Conservation (phyloP, 1,140 invertebrate genomes). For the Arctopsyche grandis region DNA sequence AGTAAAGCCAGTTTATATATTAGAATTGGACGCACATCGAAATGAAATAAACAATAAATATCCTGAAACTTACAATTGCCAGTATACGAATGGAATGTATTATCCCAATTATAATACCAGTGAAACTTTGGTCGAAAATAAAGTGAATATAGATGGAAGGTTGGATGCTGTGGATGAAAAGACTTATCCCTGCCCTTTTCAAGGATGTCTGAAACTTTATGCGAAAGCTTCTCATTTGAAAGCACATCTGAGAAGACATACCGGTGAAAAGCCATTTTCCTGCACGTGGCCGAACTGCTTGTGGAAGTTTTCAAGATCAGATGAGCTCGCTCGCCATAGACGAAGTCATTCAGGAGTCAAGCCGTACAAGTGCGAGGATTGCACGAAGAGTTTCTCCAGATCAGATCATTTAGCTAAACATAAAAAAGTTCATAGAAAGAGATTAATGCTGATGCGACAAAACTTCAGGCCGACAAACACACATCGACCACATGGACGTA, state of each 20-base stretch:
- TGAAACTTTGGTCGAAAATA: constrained; percentile 3
- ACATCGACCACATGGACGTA: constrained; percentile 45
- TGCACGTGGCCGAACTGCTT: constrained; percentile 91
- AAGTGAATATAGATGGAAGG: background rate
- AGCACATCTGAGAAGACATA: constrained; percentile 91
- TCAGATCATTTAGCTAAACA: constrained; percentile 93
- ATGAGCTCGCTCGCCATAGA: constrained; percentile 87
- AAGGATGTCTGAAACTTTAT: constrained; percentile 78
- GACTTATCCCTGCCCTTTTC: constrained; percentile 70
- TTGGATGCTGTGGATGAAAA: constrained; percentile 53
- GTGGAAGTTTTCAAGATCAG: constrained; percentile 94
- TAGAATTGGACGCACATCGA: constrained; percentile 32
- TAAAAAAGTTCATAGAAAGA: constrained; percentile 82
- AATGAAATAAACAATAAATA: constrained; percentile 30
- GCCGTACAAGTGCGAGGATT: constrained; percentile 86
- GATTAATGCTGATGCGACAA: constrained; percentile 57
- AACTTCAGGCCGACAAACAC: constrained; percentile 27
- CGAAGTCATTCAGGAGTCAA: constrained; percentile 86
- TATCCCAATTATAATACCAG: background rate
- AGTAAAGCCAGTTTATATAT: constrained; percentile 42
- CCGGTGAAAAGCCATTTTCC: constrained; percentile 93
- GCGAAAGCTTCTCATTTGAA: constrained; percentile 95
- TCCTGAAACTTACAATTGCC: background rate
- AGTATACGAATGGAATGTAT: constrained; percentile 2
- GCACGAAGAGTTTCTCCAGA: constrained; percentile 86